phyloP scores from a whole-genome alignment of 2,113 vertebrate genomes.

The Furnarius figulus region DNA sequence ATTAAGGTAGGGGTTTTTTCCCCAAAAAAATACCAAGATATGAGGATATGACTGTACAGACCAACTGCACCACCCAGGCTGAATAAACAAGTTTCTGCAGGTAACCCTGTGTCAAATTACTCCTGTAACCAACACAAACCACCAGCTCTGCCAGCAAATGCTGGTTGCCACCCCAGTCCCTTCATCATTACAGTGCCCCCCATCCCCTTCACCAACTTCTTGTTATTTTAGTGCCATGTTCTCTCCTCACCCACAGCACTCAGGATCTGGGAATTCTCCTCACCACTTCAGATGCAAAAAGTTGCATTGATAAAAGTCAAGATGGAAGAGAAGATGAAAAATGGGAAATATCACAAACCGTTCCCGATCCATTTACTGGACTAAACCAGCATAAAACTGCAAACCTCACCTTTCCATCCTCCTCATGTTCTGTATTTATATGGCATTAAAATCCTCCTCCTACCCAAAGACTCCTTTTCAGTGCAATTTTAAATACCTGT shows the following conservation, averaged over 20 bases:
- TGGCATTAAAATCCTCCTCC: neutral
- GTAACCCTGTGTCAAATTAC: neutral
- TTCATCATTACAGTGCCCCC: neutral
- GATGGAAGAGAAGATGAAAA: neutral
- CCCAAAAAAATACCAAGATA: neutral
- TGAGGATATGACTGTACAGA: neutral
- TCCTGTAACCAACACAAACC: neutral
- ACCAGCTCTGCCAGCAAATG: neutral
- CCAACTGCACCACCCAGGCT: neutral
- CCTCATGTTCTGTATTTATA: neutral
- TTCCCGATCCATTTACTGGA: neutral
- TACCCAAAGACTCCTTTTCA: neutral
- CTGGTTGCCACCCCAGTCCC: neutral
- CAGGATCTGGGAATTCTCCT: neutral
- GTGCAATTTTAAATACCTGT: neutral
- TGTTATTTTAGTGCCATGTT: neutral
- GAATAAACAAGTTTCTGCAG: neutral
- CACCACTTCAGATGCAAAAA: neutral
- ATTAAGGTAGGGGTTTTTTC: neutral
- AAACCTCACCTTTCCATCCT: neutral
- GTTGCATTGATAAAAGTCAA: neutral
- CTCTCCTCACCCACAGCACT: neutral
- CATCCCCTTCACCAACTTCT: neutral
- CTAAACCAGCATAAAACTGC: neutral
- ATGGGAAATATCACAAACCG: neutral